Conservation (phyloP, 2,888 invertebrate genomes). For the Phragmatobia fuliginosa region DNA sequence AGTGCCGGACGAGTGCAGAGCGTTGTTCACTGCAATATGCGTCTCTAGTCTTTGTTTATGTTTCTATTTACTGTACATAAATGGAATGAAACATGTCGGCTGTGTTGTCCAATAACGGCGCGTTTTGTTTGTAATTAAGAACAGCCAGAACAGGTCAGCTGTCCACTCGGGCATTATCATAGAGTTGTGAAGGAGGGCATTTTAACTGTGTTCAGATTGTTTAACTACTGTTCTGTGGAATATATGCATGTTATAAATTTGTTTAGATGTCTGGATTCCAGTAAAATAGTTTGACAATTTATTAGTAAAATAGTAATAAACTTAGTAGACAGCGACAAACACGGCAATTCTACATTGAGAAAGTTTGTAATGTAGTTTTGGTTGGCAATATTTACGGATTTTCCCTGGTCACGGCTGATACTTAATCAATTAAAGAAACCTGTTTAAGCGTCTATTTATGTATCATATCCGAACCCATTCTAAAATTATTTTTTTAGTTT, state of each 20-base stretch:
- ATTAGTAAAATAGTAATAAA: conserved; percentile 56
- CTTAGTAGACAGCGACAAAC: conserved; percentile 38
- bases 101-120: conserved; percentile 75
- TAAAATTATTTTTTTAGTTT: too few species aligned
- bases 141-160: conserved; percentile 71
- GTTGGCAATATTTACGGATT: too few species aligned
- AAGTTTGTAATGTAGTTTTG: conserved; percentile 4
- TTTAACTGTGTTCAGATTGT: conserved; percentile 71
- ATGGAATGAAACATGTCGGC: conserved; percentile 75
- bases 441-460: too few species aligned
- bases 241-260: conserved; percentile 68
- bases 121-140: conserved; percentile 85
- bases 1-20: conserved; percentile 63
- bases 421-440: too few species aligned
- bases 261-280: conserved; percentile 59
- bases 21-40: conserved; percentile 62
- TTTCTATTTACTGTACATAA: conserved; percentile 74
- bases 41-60: conserved; percentile 71
- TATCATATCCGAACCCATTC: too few species aligned
- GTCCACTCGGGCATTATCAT: conserved; percentile 68
- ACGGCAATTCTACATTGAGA: conserved; percentile 25
- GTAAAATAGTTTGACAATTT: conserved; percentile 62
- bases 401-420: too few species aligned
- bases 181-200: conserved; percentile 79
- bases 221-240: conserved; percentile 69